Percentiles rank a stretch among this genome's conserved stretches.
Evolutionary conservation across 2,888 invertebrate species (phyloP).

Genomic region (Zaprionus obscuricornis): DNA sequence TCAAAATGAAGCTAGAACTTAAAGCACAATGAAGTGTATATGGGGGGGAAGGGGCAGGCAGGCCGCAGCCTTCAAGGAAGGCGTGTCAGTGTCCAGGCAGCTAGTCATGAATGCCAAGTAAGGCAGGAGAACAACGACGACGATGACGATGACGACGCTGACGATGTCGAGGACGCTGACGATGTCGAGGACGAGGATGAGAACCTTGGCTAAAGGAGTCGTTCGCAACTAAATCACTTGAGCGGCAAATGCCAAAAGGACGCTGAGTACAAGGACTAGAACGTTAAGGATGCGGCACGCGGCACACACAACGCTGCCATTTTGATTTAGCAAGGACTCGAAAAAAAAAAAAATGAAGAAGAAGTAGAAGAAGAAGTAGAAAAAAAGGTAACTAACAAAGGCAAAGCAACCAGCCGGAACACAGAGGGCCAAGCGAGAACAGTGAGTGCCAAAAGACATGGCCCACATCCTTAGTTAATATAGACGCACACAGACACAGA

Average conservation of each 20-base stretch:
- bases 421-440: constrained; percentile 8
- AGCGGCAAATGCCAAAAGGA: constrained; percentile 37
- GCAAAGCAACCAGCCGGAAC: constrained; percentile 49
- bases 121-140: constrained; percentile 49
- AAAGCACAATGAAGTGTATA: constrained; percentile 34
- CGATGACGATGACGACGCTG: constrained; percentile 29
- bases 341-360: constrained; percentile 78
- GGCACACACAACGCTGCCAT: constrained; percentile 62
- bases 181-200: too few species aligned
- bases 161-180: too few species aligned
- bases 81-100: background rate
- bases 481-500: background rate
- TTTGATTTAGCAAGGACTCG: constrained; percentile 75
- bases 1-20: constrained; percentile 50
- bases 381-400: constrained; percentile 78
- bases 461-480: constrained; percentile 5
- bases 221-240: constrained; percentile 73
- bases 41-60: background rate
- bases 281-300: too few species aligned
- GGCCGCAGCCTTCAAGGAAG: background rate
- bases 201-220: constrained; percentile 60
- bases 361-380: constrained; percentile 3
- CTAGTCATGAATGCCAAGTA: constrained; percentile 74
- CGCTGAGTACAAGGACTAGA: too few species aligned
- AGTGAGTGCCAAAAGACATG: constrained; percentile 33